A percentile compares a stretch with the other conserved stretches of the same genome.
Evolutionary conservation across 1,140 invertebrate genomes (phyloP).

Genomic region (Dysdera silvatica): DNA sequence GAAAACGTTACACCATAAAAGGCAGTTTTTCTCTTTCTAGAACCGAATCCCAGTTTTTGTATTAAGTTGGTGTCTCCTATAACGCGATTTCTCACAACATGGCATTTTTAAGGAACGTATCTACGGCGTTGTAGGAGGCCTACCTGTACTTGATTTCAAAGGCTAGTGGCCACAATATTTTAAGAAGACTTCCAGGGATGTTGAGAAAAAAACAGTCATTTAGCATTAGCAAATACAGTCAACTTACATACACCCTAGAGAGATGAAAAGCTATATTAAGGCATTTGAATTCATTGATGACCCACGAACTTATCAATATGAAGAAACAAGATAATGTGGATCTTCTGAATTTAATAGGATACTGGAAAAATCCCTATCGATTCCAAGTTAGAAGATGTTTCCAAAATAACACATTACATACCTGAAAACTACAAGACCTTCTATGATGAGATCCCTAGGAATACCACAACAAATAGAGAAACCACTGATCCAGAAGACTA

Average conservation of each 20-base stretch:
- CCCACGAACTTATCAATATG: background rate
- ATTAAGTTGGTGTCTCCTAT: too few species aligned
- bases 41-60: too few species aligned
- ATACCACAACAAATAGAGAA: background rate
- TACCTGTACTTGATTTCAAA: conserved; percentile 4
- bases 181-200: background rate
- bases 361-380: background rate
- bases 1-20: too few species aligned
- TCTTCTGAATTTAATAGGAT: background rate
- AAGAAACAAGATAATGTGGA: background rate
- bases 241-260: background rate
- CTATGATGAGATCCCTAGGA: background rate
- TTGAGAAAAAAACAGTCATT: background rate
- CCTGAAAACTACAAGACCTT: background rate
- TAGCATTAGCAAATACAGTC: background rate
- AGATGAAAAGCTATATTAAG: background rate
- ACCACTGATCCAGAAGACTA: background rate
- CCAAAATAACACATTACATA: background rate
- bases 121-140: too few species aligned
- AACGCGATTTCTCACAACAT: too few species aligned
- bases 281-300: background rate
- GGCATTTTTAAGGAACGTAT: too few species aligned
- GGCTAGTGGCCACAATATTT: background rate
- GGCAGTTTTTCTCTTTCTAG: too few species aligned
- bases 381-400: background rate